Conservation (phyloP, 2,888 invertebrate species). For the Drosophila picticornis region DNA sequence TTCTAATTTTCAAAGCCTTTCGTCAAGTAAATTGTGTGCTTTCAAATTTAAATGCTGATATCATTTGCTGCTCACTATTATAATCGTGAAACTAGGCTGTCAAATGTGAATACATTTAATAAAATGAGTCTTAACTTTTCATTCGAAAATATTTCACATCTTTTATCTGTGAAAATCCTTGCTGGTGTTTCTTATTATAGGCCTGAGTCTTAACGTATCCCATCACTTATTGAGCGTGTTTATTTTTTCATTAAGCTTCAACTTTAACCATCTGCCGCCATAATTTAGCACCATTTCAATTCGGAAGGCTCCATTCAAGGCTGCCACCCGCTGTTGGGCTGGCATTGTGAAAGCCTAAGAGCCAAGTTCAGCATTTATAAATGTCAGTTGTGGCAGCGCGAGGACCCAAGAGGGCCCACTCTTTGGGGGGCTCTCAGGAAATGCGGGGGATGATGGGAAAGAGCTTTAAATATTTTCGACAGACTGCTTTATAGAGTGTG, state of each 20-base stretch:
- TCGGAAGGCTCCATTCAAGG: conserved; percentile 54
- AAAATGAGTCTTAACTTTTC: background rate
- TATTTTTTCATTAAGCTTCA: conserved; percentile 22
- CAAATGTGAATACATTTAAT: background rate
- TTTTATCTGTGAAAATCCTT: conserved; percentile 10
- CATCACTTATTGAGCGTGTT: conserved; percentile 29
- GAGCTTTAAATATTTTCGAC: conserved; percentile 66
- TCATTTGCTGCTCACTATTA: background rate
- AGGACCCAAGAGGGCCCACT: conserved; percentile 36
- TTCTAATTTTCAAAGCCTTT: background rate
- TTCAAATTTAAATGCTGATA: background rate
- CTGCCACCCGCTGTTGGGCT: conserved; percentile 26
- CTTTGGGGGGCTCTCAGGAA: conserved; percentile 28
- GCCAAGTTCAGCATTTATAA: conserved; percentile 51
- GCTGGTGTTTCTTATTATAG: background rate
- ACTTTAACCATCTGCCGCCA: conserved; percentile 45
- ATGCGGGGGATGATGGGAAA: conserved; percentile 38
- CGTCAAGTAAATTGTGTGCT: background rate
- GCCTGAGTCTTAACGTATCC: conserved; percentile 4
- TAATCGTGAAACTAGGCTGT: background rate
- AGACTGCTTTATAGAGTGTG: conserved; percentile 46
- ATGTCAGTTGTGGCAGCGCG: conserved; percentile 40
- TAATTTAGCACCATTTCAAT: conserved; percentile 41
- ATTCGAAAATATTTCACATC: conserved; percentile 10
- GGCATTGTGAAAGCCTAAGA: conserved; percentile 5